These are phyloP conservation scores for Trematomus loennbergii DNA, from an alignment of 2,113 vertebrate species.

Conservation along the genomic window DNA sequence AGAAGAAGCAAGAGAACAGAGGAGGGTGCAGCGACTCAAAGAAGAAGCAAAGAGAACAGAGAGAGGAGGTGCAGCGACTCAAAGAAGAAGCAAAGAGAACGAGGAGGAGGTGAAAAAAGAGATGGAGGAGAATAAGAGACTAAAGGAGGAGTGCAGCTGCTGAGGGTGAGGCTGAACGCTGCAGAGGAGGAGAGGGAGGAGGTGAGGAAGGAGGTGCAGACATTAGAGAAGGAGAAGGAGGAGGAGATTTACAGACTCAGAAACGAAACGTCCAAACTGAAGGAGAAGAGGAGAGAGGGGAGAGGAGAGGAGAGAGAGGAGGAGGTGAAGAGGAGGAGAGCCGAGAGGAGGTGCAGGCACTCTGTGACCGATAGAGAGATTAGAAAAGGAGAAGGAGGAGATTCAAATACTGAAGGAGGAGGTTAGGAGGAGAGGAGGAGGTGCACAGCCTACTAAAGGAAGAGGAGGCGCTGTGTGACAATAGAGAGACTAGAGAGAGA, in stretches of 20 bases:
- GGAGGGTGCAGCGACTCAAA: too few relatives aligned
- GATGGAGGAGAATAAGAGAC: background rate
- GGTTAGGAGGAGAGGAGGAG: constrained; percentile 42
- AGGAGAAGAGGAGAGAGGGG: background rate
- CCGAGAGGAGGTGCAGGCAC: constrained; percentile 26
- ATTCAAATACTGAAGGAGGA: constrained; percentile 28
- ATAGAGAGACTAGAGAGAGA: background rate
- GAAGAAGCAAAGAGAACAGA: too few relatives aligned
- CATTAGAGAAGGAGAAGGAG: too few relatives aligned
- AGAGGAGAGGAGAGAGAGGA: constrained; percentile 3
- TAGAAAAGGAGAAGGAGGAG: constrained; percentile 9
- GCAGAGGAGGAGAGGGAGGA: too few relatives aligned
- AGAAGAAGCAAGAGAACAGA: too few relatives aligned
- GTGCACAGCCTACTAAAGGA: constrained; percentile 31
- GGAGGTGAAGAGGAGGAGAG: too few relatives aligned
- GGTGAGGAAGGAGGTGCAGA: too few relatives aligned
- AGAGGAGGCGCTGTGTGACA: constrained; percentile 5
- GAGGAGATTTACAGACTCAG: too few relatives aligned
- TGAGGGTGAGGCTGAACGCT: too few relatives aligned
- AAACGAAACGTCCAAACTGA: too few relatives aligned
- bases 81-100: constrained; percentile 27
- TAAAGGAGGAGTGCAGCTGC: constrained; percentile 14
- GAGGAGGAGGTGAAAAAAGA: constrained; percentile 9
- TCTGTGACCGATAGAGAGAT: constrained; percentile 18
- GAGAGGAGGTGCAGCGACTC: constrained; percentile 23